Evolutionary conservation across 2,797 vertebrate species (phyloP), one percentile per base, ranked within the genome.

Genomic region (Chaenodraco wilsoni): DNA sequence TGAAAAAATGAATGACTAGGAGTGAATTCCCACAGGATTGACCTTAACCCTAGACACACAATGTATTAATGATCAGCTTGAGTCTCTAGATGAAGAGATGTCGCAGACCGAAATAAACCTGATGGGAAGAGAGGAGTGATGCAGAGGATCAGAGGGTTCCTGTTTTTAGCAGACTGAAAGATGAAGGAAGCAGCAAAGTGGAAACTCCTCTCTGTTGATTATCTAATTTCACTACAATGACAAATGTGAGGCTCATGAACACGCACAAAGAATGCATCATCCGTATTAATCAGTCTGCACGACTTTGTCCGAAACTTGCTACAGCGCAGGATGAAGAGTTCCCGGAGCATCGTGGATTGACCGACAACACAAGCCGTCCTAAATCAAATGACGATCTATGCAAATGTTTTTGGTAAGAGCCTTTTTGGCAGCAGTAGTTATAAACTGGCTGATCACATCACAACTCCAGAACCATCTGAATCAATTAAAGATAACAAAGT

Each of bases 41-140:
- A 69, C 44, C 48, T 31, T 45, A 55, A 72, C 48, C 60, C 17
- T 44, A 58, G 33, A 67, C 17, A 5, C 43, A 65, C 65, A 79
- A 84, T 78, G 66, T 75, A 87, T 84, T 69, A 77, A 83, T 72
- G 69, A 78, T 63, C 78, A 79, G 77, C 78, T 83, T 77, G 83
- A 66, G 65, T 41, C 58, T 69, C 9, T 43, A 43, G 74, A 84
- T 81, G 27, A 23, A 71, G 74, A 85, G 62, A 84, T 72, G 48
- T 55, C 17, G 9, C 37, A 61, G 70, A 49, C 61, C 1, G 5
- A 81, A 79, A 85, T 80, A 74, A 74, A 74, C 65, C 50, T 45
- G 45, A 78, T 61, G 17, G 52, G 50, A 8, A 51, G 54, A 69
- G 41, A 44, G 48, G 67, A 9, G 27, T 15, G n/a, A 7, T 15